A percentile compares a stretch with the other conserved stretches of the same genome.
phyloP scores from a whole-genome alignment of 2,888 invertebrate species.

The Leptothorax acervorum region DNA sequence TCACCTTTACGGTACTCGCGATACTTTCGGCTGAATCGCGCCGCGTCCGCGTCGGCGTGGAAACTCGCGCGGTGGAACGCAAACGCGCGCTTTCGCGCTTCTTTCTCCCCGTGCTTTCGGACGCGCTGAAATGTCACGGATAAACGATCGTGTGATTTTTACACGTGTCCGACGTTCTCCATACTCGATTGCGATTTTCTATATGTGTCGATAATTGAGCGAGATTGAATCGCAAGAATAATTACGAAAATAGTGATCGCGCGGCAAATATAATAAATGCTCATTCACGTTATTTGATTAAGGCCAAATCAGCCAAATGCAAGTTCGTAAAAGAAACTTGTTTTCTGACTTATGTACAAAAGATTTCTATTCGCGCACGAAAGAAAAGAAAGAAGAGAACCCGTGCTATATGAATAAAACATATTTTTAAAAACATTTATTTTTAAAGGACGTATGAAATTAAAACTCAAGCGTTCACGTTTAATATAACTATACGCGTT shows the following conservation, averaged over 20 bases:
- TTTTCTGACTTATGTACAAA: neutral
- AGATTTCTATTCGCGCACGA: neutral
- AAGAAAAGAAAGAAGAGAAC: neutral
- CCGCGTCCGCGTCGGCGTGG: constrained; percentile 45
- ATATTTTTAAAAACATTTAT: neutral
- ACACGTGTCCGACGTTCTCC: neutral
- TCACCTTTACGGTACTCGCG: constrained; percentile 71
- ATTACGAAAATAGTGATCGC: neutral
- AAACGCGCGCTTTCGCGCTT: constrained; percentile 52
- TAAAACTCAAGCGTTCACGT: neutral
- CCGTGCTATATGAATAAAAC: neutral
- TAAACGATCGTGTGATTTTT: neutral
- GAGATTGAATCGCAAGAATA: neutral
- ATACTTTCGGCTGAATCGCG: constrained; percentile 60
- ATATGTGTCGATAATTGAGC: neutral
- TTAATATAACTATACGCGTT: neutral
- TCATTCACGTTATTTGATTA: neutral
- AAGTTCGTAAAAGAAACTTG: neutral
- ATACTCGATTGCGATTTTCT: no score
- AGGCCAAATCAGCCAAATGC: neutral
- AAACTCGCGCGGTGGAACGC: constrained; percentile 53
- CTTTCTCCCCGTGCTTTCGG: constrained; percentile 18
- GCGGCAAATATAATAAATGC: neutral
- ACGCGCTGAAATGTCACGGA: constrained; percentile 3
- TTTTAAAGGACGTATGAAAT: neutral